A percentile compares a stretch with the other conserved stretches of the same genome.
Conservation (phyloP, 2,888 invertebrate genomes). For the Eristalis pertinax region DNA sequence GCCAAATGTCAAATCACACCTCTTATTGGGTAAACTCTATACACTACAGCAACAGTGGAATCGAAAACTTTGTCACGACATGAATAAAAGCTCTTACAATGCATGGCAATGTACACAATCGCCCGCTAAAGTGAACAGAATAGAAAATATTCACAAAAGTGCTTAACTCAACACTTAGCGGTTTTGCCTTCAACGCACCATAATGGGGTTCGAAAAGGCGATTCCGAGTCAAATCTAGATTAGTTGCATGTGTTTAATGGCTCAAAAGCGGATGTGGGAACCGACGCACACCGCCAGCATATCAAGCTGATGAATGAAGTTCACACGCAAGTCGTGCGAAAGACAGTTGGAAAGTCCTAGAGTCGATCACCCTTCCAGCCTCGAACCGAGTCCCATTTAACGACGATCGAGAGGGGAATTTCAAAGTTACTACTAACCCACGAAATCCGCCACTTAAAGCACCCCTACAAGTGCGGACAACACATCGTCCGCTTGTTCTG, state of each 20-base stretch:
- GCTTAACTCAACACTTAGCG: too few relatives aligned
- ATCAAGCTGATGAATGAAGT: background rate
- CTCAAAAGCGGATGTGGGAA: background rate
- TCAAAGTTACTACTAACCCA: background rate
- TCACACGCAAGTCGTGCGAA: background rate
- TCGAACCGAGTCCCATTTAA: background rate
- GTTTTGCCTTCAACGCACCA: background rate
- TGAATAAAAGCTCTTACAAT: too few relatives aligned
- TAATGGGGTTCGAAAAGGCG: background rate
- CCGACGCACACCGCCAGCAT: background rate
- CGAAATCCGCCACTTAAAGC: background rate
- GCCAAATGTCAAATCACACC: too few relatives aligned
- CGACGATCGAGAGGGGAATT: background rate
- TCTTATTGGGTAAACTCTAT: too few relatives aligned
- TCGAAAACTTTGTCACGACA: too few relatives aligned
- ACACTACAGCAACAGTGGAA: too few relatives aligned
- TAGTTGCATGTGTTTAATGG: background rate
- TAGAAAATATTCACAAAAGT: too few relatives aligned
- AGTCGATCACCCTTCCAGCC: background rate
- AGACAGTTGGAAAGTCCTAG: background rate
- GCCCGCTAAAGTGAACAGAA: too few relatives aligned
- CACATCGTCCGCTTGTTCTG: background rate
- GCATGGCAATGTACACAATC: too few relatives aligned
- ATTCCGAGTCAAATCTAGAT: background rate
- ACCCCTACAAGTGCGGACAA: background rate